phyloP scores from a whole-genome alignment of 2,113 vertebrate species.

The Corythornis vintsioides region DNA sequence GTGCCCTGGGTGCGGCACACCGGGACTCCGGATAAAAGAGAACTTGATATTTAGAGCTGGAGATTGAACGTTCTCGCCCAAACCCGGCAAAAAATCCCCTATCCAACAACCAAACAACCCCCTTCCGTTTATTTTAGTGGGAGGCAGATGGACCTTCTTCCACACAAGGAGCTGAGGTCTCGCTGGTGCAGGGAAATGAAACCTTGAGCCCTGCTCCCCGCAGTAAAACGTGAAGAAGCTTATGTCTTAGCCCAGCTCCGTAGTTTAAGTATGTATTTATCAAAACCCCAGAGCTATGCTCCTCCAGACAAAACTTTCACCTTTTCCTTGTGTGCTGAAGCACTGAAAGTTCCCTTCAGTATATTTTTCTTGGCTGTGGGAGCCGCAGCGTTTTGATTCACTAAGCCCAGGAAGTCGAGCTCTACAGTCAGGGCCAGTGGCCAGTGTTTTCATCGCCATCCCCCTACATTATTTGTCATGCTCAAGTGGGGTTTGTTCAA shows the following conservation, averaged over 20 bases:
- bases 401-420: slow-evolving; percentile 34
- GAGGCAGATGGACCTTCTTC: neutral
- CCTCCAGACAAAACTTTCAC: slow-evolving; percentile 43
- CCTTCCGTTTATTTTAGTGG: neutral
- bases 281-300: neutral
- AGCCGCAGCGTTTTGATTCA: slow-evolving; percentile 28
- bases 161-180: neutral
- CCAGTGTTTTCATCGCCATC: slow-evolving; percentile 23
- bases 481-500: slow-evolving; percentile 29
- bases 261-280: neutral
- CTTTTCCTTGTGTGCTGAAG: slow-evolving; percentile 41
- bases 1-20: neutral
- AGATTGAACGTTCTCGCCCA: neutral
- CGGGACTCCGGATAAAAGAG: accelerated
- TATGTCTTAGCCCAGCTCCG: neutral
- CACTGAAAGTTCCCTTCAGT: slow-evolving; percentile 50
- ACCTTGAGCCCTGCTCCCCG: neutral
- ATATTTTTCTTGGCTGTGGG: slow-evolving; percentile 53
- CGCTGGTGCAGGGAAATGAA: neutral
- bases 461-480: slow-evolving; percentile 41
- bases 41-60: too few species aligned
- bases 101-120: too few species aligned
- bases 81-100: accelerated
- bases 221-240: neutral
- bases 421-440: neutral